Conservation (phyloP, 1,140 invertebrate genomes). For the Leptinotarsa undecemlineata region DNA sequence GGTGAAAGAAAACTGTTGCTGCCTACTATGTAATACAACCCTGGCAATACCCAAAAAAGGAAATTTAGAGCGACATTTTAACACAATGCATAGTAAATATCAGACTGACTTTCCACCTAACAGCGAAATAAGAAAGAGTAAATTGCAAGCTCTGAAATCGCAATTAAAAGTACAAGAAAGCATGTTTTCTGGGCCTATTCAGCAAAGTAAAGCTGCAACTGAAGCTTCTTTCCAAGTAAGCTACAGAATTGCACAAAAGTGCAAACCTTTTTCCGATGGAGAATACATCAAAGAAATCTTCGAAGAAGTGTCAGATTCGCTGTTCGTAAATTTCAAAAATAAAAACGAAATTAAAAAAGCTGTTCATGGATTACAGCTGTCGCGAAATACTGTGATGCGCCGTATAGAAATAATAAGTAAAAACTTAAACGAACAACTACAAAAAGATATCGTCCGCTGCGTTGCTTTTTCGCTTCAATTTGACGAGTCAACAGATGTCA, state of each 20-base stretch:
- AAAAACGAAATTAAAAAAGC: conserved; percentile 37
- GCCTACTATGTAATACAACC: conserved; percentile 21
- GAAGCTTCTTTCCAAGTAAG: conserved; percentile 45
- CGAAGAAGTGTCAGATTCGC: conserved; percentile 44
- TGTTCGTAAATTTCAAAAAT: conserved; percentile 40
- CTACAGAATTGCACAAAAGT: conserved; percentile 37
- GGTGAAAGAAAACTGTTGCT: too few relatives aligned
- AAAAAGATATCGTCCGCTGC: conserved; percentile 34
- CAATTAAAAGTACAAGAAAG: neutral
- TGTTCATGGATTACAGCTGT: conserved; percentile 21
- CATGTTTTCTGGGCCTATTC: conserved; percentile 36
- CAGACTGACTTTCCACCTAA: conserved; percentile 46
- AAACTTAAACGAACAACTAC: conserved; percentile 40
- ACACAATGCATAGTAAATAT: conserved; percentile 45
- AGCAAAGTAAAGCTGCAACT: conserved; percentile 40
- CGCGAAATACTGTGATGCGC: conserved; percentile 34
- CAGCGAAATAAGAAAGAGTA: conserved; percentile 44
- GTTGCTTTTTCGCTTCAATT: conserved; percentile 45
- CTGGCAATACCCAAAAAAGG: conserved; percentile 44
- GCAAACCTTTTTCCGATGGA: conserved; percentile 23
- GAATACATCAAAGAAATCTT: conserved; percentile 20
- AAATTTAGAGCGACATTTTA: conserved; percentile 45
- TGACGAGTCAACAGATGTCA: conserved; percentile 39
- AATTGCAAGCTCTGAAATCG: conserved; percentile 27
- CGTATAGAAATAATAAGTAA: conserved; percentile 37